phyloP scores from a whole-genome alignment of 2,888 invertebrate species.

The Syrphus vitripennis region DNA sequence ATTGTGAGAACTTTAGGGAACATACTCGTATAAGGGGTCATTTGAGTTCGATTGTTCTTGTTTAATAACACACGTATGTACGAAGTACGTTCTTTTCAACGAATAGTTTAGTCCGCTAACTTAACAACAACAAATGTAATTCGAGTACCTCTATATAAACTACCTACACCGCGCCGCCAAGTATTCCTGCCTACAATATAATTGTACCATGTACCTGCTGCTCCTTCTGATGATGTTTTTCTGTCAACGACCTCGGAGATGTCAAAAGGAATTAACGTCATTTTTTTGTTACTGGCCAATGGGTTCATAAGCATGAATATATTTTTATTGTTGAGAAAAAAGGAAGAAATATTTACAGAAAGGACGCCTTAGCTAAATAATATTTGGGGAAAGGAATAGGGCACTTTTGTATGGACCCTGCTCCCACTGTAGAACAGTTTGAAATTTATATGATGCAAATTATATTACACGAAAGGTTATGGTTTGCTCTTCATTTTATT shows the following conservation, averaged over 20 bases:
- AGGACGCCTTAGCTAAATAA: neutral
- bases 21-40: slow-evolving; percentile 43
- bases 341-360: neutral
- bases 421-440: too few relatives aligned
- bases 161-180: neutral
- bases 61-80: slow-evolving; percentile 24
- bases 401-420: too few relatives aligned
- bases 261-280: slow-evolving; percentile 49
- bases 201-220: slow-evolving; percentile 30
- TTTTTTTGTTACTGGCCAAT: slow-evolving; percentile 24
- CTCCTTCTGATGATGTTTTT: neutral
- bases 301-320: neutral
- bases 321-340: neutral
- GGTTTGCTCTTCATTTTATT: too few relatives aligned
- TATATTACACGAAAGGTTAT: too few relatives aligned
- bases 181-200: neutral
- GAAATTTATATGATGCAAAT: too few relatives aligned
- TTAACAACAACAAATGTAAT: slow-evolving; percentile 20
- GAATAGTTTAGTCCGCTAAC: slow-evolving; percentile 19
- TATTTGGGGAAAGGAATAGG: neutral
- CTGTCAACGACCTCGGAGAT: slow-evolving; percentile 38
- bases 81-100: neutral
- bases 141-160: neutral
- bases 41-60: slow-evolving; percentile 44
- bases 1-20: slow-evolving; percentile 34